A percentile compares a stretch with the other conserved stretches of the same genome.
Evolutionary conservation across 2,888 invertebrate species (phyloP).

Genomic region (Stenolophus ochropezus): DNA sequence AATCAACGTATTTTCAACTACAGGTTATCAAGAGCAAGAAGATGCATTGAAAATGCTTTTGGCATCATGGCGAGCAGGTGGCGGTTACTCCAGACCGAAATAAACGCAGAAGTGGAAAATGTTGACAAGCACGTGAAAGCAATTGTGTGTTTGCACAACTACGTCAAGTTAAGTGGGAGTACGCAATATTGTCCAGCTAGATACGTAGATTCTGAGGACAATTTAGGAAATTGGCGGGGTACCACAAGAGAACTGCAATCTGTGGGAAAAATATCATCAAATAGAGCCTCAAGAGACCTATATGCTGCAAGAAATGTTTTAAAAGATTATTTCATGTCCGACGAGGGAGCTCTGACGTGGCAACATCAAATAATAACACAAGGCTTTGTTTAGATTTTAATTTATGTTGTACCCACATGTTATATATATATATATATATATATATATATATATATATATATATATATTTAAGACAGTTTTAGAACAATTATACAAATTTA

Average conservation of each 20-base stretch:
- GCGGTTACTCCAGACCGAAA: neutral
- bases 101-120: neutral
- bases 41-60: slow-evolving; percentile 66
- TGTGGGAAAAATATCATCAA: neutral
- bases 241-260: neutral
- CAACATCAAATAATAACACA: neutral
- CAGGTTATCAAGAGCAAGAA: slow-evolving; percentile 67
- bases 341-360: too few species aligned
- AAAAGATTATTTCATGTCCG: neutral
- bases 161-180: neutral
- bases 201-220: neutral
- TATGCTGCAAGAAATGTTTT: neutral
- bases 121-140: neutral
- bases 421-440: too few species aligned
- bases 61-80: slow-evolving; percentile 62
- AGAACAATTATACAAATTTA: too few species aligned
- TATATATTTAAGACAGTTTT: too few species aligned
- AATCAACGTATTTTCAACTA: slow-evolving; percentile 67
- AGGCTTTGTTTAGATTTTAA: neutral
- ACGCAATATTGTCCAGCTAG: neutral
- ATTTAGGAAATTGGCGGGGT: neutral
- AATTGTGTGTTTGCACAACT: slow-evolving; percentile 1
- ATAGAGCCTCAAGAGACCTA: neutral
- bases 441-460: too few species aligned
- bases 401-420: neutral